A percentile compares a stretch with the other conserved stretches of the same genome.
Evolutionary conservation across 2,888 invertebrate genomes (phyloP).

Genomic region (Lasioglossum morio): DNA sequence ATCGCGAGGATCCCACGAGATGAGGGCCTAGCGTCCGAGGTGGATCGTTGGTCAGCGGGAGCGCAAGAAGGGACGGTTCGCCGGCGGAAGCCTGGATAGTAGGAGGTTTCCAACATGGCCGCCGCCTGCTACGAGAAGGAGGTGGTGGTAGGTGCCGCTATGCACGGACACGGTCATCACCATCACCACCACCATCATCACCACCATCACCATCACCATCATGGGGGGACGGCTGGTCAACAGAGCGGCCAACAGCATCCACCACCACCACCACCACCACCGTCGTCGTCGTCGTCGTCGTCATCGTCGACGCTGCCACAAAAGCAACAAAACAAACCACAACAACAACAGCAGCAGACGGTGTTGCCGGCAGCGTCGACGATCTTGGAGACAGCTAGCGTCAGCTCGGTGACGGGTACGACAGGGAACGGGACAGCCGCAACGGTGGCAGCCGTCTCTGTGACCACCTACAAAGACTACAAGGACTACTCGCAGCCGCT

Average conservation of each 20-base stretch:
- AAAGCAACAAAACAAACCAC: not conserved
- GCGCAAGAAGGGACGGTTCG: constrained; percentile 69
- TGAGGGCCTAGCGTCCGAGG: constrained; percentile 84
- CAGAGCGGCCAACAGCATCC: constrained; percentile 22
- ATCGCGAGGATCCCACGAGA: constrained; percentile 75
- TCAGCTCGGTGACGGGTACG: constrained; percentile 25
- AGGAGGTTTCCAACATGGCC: constrained; percentile 77
- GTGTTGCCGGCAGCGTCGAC: constrained; percentile 70
- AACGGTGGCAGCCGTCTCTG: constrained; percentile 78
- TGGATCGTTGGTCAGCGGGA: constrained; percentile 71
- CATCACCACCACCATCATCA: constrained; percentile 79
- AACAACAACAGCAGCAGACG: constrained; percentile 55
- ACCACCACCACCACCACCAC: not conserved
- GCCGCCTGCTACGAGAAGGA: constrained; percentile 83
- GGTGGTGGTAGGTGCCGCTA: constrained; percentile 76
- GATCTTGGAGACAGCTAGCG: constrained; percentile 48
- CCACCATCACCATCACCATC: constrained; percentile 77
- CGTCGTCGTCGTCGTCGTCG: not conserved
- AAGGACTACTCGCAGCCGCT: constrained; percentile 94
- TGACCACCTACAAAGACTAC: constrained; percentile 78
- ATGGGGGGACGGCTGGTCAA: constrained; percentile 42
- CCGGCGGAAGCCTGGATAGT: constrained; percentile 73
- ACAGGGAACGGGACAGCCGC: constrained; percentile 79
- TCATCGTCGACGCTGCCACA: not conserved
- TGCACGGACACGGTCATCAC: constrained; percentile 83